A percentile compares a stretch with the other conserved stretches of the same genome.
phyloP scores from a whole-genome alignment of 92 coral and sea anemone genomes.

The Actinernus sp. region DNA sequence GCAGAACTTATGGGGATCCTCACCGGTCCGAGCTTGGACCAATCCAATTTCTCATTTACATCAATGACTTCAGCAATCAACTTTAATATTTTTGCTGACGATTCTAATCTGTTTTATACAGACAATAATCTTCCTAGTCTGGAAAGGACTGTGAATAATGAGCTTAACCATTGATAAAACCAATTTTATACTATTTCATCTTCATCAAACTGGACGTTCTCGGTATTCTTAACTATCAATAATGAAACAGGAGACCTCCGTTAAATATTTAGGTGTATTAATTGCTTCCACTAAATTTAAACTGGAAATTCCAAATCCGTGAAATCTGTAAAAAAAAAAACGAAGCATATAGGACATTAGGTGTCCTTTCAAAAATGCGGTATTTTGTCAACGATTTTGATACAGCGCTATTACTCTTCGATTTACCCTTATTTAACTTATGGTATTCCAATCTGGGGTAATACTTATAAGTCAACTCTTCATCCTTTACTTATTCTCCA shows the following conservation, averaged over 20 bases:
- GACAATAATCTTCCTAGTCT: no score
- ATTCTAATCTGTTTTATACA: no score
- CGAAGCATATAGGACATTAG: slow-evolving; percentile 25
- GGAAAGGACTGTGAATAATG: no score
- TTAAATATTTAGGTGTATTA: slow-evolving; percentile 29
- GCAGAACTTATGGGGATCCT: no score
- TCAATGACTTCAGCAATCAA: no score
- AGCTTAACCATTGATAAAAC: no score
- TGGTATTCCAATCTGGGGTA: slow-evolving; percentile 49
- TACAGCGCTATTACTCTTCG: slow-evolving; percentile 14
- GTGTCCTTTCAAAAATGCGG: slow-evolving; percentile 9
- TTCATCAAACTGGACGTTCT: no score
- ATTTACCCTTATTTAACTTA: slow-evolving; percentile 38
- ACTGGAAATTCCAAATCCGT: slow-evolving; percentile 6
- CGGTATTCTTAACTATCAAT: no score
- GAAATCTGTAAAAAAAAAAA: background rate
- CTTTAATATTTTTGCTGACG: no score
- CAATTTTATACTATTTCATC: no score
- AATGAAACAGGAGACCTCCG: slow-evolving; percentile 10
- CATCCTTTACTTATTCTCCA: slow-evolving; percentile 50
- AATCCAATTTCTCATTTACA: no score
- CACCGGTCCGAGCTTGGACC: no score
- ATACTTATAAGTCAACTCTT: slow-evolving; percentile 35
- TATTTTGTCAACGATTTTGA: slow-evolving; percentile 6
- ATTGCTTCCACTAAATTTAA: slow-evolving; percentile 18